phyloP scores from a whole-genome alignment of 2,797 vertebrate species.

The Leuciscus waleckii region DNA sequence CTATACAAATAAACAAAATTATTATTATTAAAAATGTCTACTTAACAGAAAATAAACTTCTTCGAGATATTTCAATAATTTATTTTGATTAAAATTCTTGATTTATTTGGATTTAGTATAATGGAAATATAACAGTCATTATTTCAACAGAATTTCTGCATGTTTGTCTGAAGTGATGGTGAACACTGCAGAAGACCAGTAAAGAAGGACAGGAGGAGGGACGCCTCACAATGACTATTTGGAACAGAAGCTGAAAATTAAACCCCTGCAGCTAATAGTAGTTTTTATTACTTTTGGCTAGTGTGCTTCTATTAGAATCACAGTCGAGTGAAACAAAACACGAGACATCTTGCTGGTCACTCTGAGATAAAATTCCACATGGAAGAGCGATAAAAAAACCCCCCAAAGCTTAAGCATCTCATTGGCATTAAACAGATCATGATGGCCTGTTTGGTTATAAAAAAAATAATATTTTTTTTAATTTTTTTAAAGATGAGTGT shows the following conservation, averaged over 20 bases:
- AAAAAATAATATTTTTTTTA: background rate
- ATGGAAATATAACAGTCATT: background rate
- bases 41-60: background rate
- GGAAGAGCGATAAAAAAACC: background rate
- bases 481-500: background rate
- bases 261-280: conserved; percentile 37
- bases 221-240: background rate
- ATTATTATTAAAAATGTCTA: background rate
- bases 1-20: background rate
- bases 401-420: background rate
- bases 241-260: conserved; percentile 55
- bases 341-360: conserved; percentile 17
- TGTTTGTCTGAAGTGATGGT: background rate
- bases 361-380: background rate
- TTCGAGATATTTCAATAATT: background rate
- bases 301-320: conserved; percentile 49
- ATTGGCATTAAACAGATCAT: conserved; percentile 4
- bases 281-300: conserved; percentile 53
- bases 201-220: conserved; percentile 3
- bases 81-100: background rate
- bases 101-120: background rate
- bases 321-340: conserved; percentile 22
- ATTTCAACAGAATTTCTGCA: background rate
- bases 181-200: background rate
- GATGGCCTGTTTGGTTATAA: background rate